Percentiles rank a stretch among this genome's conserved stretches.
Evolutionary conservation across 2,888 invertebrate genomes (phyloP).

Genomic region (Xylota sylvarum): DNA sequence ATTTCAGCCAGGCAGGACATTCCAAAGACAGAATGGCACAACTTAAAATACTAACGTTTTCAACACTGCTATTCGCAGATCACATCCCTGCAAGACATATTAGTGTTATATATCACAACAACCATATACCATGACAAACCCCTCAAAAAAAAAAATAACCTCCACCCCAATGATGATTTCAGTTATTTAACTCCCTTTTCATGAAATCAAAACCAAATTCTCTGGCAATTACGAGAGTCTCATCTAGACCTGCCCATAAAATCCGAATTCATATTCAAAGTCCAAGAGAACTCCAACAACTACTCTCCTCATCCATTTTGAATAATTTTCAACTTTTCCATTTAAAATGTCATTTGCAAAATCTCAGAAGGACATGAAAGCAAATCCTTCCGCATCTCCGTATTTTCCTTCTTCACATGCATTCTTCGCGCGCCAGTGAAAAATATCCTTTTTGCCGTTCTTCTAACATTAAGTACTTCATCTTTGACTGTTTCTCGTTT

Average conservation of each 20-base stretch:
- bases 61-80: too few relatives aligned
- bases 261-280: constrained; percentile 74
- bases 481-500: constrained; percentile 3
- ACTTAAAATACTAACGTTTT: too few relatives aligned
- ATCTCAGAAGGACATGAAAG: constrained; percentile 70
- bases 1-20: too few relatives aligned
- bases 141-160: not conserved
- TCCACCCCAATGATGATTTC: constrained; percentile 51
- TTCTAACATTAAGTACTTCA: constrained; percentile 62
- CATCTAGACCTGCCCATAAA: constrained; percentile 37
- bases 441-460: constrained; percentile 61
- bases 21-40: too few relatives aligned
- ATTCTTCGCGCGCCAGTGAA: constrained; percentile 50
- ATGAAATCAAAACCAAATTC: constrained; percentile 33
- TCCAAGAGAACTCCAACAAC: constrained; percentile 49
- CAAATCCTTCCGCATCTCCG: constrained; percentile 63
- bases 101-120: too few relatives aligned
- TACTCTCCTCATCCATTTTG: constrained; percentile 70
- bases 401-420: constrained; percentile 27
- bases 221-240: not conserved
- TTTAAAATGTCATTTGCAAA: constrained; percentile 77
- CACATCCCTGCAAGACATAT: too few relatives aligned
- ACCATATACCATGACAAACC: not conserved
- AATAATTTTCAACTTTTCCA: constrained; percentile 77
- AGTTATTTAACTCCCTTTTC: constrained; percentile 25